Base-by-base conservation (phyloP, 1,140 invertebrate genomes). In the Macrobrachium rosenbergii region DNA sequence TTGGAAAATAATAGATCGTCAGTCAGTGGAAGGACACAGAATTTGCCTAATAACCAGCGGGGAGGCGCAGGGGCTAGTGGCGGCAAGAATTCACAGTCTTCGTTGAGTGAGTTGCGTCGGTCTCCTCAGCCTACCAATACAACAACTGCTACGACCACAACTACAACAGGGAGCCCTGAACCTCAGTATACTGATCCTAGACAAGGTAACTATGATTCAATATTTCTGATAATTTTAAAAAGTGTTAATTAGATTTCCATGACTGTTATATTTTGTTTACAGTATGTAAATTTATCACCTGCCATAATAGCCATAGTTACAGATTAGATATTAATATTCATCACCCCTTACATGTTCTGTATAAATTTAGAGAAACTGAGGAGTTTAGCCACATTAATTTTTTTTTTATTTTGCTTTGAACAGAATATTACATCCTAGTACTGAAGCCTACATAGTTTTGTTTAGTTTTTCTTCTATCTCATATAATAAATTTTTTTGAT, bases 131-230 rank as follows among this genome's bases (percentile, higher is more conserved):
- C 85, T n/a, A 87, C 85, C 17, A 82, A 72, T 21, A 87, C 85
- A 43, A 87, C 85, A 45, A 81, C 85, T 14, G 69, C 77, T 59
- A 87, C 85, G 37, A 87, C 77, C 52, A 87, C 85, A 3, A 87
- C 85, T 23, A 87, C 85, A 37, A 87, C 85, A 3, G 85, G 64
- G 52, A 87, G 85, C 59, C 85, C 85, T 16, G 85, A 87, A 58
- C 85, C 85, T 23, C 85, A 87, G 59, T 87, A 87, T 69, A 87
- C 85, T 8, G 85, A 87, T 67, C 85, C 85, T 2, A 81, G 85
- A 60, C 78, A 73, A 23, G 75, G 85, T 87, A 75, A 81, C 77
- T 82, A 43, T 23, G 69, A 72, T 72, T 28, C 17, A 72, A n/a
- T 23, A 72, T 23, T 72, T 72, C 14, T 28, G 3, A 43, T 5